Conservation (phyloP, 2,113 vertebrate genomes). For the Callipepla californica region DNA sequence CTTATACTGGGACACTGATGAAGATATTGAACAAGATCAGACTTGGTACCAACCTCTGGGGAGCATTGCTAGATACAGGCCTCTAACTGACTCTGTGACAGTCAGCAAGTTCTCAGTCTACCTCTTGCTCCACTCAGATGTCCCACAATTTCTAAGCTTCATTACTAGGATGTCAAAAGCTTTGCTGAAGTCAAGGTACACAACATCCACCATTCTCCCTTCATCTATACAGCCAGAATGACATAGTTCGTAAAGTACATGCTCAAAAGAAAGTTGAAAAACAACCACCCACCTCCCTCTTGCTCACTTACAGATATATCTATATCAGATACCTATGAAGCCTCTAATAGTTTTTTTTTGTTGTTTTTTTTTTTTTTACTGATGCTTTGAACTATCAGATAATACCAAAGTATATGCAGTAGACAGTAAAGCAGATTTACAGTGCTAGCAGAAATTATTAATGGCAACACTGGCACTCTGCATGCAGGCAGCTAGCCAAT, state of each 20-base stretch:
- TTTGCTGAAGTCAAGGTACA: too few relatives aligned
- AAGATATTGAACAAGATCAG: too few relatives aligned
- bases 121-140: too few relatives aligned
- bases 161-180: too few relatives aligned
- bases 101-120: too few relatives aligned
- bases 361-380: neutral
- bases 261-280: conserved; percentile 48
- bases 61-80: too few relatives aligned
- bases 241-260: conserved; percentile 34
- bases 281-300: conserved; percentile 18
- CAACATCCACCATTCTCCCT: too few relatives aligned
- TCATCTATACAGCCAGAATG: neutral
- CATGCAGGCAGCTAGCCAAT: neutral
- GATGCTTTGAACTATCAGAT: conserved; percentile 57
- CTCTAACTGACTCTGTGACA: too few relatives aligned
- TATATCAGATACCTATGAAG: neutral
- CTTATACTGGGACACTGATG: neutral
- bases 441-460: conserved; percentile 31
- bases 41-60: too few relatives aligned
- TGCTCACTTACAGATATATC: conserved; percentile 42
- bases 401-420: conserved; percentile 41
- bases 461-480: neutral
- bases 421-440: conserved; percentile 33
- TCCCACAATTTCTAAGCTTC: too few relatives aligned
- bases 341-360: conserved; percentile 44